Evolutionary conservation across 2,113 vertebrate species (phyloP).

Genomic region (Anthoscopus minutus): DNA sequence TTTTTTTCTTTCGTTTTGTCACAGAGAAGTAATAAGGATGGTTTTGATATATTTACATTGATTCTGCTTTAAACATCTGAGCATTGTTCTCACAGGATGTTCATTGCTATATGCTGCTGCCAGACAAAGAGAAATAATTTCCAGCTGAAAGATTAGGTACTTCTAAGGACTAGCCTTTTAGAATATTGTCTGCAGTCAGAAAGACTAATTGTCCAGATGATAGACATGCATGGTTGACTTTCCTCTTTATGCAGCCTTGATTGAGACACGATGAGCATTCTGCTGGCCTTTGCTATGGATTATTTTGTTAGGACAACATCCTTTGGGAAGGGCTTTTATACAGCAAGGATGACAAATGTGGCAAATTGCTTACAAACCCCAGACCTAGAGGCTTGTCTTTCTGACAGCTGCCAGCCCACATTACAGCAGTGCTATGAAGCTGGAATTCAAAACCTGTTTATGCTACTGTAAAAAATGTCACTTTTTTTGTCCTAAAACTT

Average conservation of each 20-base stretch:
- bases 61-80: not conserved
- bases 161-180: constrained; percentile 31
- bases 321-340: constrained; percentile 54
- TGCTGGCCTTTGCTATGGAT: constrained; percentile 46
- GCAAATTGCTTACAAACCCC: constrained; percentile 47
- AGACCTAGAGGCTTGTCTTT: not conserved
- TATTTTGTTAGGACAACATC: constrained; percentile 60
- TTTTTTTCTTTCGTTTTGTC: not conserved
- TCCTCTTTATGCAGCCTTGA: constrained; percentile 49
- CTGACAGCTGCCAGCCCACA: not conserved
- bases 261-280: constrained; percentile 44
- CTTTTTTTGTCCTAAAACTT: not conserved
- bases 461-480: not conserved
- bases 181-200: constrained; percentile 15
- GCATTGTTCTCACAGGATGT: not conserved
- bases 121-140: constrained; percentile 47
- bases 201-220: constrained; percentile 54
- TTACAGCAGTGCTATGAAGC: not conserved
- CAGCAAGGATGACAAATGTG: constrained; percentile 51
- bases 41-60: not conserved
- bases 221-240: constrained; percentile 47
- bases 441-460: not conserved
- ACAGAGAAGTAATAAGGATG: not conserved
- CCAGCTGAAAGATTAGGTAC: constrained; percentile 39
- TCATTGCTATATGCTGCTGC: constrained; percentile 11